phyloP scores from a whole-genome alignment of 1,140 invertebrate genomes.

The Drosophila ogumai region DNA sequence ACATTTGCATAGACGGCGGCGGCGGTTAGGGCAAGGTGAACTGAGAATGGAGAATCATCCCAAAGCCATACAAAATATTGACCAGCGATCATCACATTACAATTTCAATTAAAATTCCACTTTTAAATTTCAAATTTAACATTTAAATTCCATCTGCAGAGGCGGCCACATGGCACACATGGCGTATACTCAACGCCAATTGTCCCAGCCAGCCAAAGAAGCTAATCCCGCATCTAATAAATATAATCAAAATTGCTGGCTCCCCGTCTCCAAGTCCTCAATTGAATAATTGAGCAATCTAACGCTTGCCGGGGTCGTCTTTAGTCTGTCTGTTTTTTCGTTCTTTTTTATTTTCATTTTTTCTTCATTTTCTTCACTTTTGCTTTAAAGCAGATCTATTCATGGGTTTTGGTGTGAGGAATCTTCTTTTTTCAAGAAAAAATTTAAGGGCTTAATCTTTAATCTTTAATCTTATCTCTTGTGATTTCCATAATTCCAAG shows the following conservation, averaged over 20 bases:
- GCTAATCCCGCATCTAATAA: slow-evolving; percentile 74
- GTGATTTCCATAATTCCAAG: no score
- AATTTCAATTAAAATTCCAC: slow-evolving; percentile 36
- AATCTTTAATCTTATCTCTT: no score
- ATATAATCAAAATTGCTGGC: slow-evolving; percentile 58
- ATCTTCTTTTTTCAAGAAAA: background rate
- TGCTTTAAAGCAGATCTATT: slow-evolving; percentile 29
- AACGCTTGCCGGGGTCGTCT: slow-evolving; percentile 16
- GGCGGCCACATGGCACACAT: slow-evolving; percentile 30
- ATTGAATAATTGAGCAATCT: slow-evolving; percentile 81
- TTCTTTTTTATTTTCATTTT: background rate
- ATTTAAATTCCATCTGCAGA: slow-evolving; percentile 9
- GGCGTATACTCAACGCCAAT: slow-evolving; percentile 66
- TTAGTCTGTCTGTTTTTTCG: background rate
- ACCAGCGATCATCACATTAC: slow-evolving; percentile 14
- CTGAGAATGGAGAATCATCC: slow-evolving; percentile 3
- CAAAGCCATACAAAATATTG: background rate
- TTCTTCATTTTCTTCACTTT: background rate
- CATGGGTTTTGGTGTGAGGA: background rate
- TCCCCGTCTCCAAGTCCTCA: slow-evolving; percentile 35
- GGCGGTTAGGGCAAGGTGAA: slow-evolving; percentile 33
- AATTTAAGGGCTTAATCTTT: no score
- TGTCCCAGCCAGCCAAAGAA: slow-evolving; percentile 19
- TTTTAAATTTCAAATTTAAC: background rate
- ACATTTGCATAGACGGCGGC: slow-evolving; percentile 71